Conservation (phyloP, 2,888 invertebrate genomes). For the Melieria omissa region DNA sequence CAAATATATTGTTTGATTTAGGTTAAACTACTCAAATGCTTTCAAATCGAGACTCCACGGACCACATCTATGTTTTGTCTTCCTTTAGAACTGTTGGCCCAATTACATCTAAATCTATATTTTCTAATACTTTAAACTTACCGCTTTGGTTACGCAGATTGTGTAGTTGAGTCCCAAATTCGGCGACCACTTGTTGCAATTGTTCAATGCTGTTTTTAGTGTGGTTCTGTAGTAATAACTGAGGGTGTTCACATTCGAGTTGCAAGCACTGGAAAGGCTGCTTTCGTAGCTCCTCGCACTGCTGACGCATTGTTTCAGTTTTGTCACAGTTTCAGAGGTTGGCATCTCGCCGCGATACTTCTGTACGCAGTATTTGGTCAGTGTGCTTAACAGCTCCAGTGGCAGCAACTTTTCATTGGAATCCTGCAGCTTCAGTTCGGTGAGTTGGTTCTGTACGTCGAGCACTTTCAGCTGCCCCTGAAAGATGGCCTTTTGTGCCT, state of each 20-base stretch:
- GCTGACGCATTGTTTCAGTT: slow-evolving; percentile 33
- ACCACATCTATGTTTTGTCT: neutral
- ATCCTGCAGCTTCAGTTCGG: slow-evolving; percentile 29
- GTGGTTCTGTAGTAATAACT: slow-evolving; percentile 39
- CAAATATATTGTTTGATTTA: too few relatives aligned
- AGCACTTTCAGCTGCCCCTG: slow-evolving; percentile 28
- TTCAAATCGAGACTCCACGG: too few relatives aligned
- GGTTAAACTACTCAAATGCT: too few relatives aligned
- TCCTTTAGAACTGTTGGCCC: too few relatives aligned
- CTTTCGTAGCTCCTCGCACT: slow-evolving; percentile 28
- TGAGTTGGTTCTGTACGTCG: slow-evolving; percentile 22
- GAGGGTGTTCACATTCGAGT: slow-evolving; percentile 22
- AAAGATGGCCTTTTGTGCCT: slow-evolving; percentile 22
- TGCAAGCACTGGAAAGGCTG: neutral
- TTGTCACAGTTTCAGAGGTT: slow-evolving; percentile 15
- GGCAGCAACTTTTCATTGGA: slow-evolving; percentile 39
- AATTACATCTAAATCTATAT: neutral
- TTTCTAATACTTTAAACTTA: slow-evolving; percentile 19
- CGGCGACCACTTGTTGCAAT: slow-evolving; percentile 30
- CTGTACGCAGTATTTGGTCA: slow-evolving; percentile 41
- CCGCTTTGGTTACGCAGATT: slow-evolving; percentile 41
- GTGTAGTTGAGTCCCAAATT: slow-evolving; percentile 37
- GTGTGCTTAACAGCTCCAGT: slow-evolving; percentile 36
- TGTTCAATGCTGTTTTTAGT: slow-evolving; percentile 22
- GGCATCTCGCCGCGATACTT: slow-evolving; percentile 41